Base-by-base conservation (phyloP, 2,888 invertebrate species). In the Caenorhabditis japonica region DNA sequence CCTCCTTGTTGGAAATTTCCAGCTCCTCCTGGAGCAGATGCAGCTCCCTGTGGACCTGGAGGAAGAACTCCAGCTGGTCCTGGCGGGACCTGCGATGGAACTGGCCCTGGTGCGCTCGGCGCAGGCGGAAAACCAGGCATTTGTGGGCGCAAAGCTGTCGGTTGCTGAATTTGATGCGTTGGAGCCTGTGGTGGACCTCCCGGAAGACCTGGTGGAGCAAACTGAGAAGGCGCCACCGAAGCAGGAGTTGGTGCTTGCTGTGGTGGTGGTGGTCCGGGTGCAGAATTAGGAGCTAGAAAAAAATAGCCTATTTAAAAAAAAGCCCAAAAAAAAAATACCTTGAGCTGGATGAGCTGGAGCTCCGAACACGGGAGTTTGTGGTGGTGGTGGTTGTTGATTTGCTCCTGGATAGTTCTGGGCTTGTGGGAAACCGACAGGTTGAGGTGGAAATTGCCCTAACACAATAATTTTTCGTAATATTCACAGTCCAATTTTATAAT, bases 81-180 rank as follows among this genome's bases (percentile, higher is more conserved):
- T 38, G 25, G 55, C 17, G 55, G 64, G 27, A 33, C 38, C 27
- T 61, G 60, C 13, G 21, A 36, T 43, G 56, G 33, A 15, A 38
- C 44, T 33, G 56, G 44, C 41, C 4, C 30, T 13, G 53, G 53
- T 1, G 27, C 27, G 13, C 53, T 62, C 27, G 60, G 49, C 17
- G 58, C 47, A 39, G 66, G 51, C n/a, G 58, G 44, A 30, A 51
- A 55, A n/a, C 46, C 53, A 15, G 56, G 38, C 25, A 51, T 36
- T 43, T 59, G 59, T 23, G 70, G 55, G 15, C 51, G 58, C 17
- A 68, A 15, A n/a, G 61, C 25, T 19, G 61, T 44, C 17, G 61
- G 61, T 36, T 61, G 61, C 23, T 61, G 61, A 4, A 61, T 61
- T 23, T 30, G 51, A 34, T 60, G 51, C 4, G 30, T 15, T 19